These are phyloP conservation scores for Uria lomvia DNA, from an alignment of 2,113 vertebrate species.

Conservation along the genomic window DNA sequence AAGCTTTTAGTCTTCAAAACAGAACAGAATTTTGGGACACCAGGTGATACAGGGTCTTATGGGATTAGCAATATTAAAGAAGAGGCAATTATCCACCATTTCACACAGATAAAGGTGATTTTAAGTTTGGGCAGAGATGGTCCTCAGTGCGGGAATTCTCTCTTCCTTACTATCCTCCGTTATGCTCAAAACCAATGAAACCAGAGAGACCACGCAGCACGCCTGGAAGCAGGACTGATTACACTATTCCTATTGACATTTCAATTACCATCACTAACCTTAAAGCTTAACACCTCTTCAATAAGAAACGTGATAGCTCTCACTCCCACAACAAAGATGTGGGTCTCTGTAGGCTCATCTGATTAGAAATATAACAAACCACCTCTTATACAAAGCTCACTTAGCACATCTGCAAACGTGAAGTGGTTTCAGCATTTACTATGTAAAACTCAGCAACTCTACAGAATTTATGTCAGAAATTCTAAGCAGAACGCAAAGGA, in stretches of 20 bases:
- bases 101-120: background rate
- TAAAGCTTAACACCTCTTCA: background rate
- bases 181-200: background rate
- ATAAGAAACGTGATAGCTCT: background rate
- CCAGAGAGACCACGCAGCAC: background rate
- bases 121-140: background rate
- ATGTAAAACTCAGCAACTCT: background rate
- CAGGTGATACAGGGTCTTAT: background rate
- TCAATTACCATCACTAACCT: conserved; percentile 3
- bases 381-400: background rate
- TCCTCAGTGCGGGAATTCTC: background rate
- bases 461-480: background rate
- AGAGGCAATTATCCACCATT: background rate
- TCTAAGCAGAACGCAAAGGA: background rate
- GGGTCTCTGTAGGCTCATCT: conserved; percentile 14
- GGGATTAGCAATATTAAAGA: background rate
- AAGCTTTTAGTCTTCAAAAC: background rate
- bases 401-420: background rate
- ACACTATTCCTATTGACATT: background rate
- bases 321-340: conserved; percentile 2
- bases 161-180: background rate
- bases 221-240: background rate
- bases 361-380: background rate
- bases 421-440: background rate
- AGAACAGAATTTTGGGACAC: background rate